Conservation (phyloP, 2,888 invertebrate species). For the Caenorhabditis panamensis region DNA sequence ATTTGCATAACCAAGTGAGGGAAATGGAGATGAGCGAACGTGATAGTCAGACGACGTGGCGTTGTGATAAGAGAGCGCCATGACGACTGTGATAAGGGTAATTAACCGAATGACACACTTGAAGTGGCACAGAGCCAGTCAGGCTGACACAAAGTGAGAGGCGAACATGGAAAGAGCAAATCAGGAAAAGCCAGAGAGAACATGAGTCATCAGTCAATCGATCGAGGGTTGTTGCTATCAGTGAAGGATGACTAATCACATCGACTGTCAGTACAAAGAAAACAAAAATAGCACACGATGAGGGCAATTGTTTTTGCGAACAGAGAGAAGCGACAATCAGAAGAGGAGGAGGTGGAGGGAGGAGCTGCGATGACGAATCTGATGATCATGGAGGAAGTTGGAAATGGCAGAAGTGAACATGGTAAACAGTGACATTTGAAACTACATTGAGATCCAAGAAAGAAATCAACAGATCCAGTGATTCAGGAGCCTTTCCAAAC, state of each 20-base stretch:
- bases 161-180: background rate
- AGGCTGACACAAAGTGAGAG: background rate
- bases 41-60: slow-evolving; percentile 41
- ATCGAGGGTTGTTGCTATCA: background rate
- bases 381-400: background rate
- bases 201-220: slow-evolving; percentile 2
- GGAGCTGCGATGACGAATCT: background rate
- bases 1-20: slow-evolving; percentile 1
- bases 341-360: background rate
- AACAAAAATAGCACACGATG: slow-evolving; percentile 1
- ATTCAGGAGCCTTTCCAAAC: too few relatives aligned
- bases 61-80: slow-evolving; percentile 7
- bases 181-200: background rate
- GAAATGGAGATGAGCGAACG: background rate
- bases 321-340: background rate
- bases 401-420: background rate
- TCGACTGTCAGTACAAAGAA: background rate
- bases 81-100: slow-evolving; percentile 18
- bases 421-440: too few relatives aligned
- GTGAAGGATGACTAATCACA: slow-evolving; percentile 1
- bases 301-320: background rate
- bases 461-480: too few relatives aligned
- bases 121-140: background rate
- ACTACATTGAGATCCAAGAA: too few relatives aligned
- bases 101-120: slow-evolving; percentile 1